Conservation (phyloP, 2,888 invertebrate genomes). For the Seira sanloemensis region DNA sequence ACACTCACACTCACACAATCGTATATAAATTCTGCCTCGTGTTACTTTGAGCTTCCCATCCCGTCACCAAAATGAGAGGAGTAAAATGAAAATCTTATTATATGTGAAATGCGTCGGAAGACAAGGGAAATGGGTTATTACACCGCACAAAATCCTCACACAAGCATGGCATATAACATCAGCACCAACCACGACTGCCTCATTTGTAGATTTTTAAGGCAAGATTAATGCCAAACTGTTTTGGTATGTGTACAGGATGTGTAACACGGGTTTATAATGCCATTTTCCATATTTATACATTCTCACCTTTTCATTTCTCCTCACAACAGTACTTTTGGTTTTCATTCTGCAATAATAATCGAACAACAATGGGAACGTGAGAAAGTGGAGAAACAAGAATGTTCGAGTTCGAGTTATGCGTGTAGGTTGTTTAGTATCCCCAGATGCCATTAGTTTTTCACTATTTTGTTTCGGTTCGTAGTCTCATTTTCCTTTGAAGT, state of each 20-base stretch:
- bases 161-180: background rate
- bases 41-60: background rate
- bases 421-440: conserved; percentile 12
- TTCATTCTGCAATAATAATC: conserved; percentile 18
- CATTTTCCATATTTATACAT: background rate
- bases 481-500: conserved; percentile 36
- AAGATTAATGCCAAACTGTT: background rate
- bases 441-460: conserved; percentile 48
- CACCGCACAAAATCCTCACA: background rate
- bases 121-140: conserved; percentile 32
- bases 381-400: background rate
- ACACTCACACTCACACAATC: conserved; percentile 8
- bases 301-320: conserved; percentile 32
- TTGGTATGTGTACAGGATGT: background rate
- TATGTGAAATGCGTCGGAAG: background rate
- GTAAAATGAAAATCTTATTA: background rate
- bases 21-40: background rate
- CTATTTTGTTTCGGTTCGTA: conserved; percentile 21
- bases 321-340: conserved; percentile 18
- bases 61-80: background rate
- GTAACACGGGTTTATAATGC: background rate
- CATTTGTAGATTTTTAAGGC: background rate
- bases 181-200: background rate
- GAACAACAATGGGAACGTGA: background rate
- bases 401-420: background rate